These are phyloP conservation scores for Microctonus brassicae DNA, from an alignment of 2,888 invertebrate genomes.

Conservation along the genomic window DNA sequence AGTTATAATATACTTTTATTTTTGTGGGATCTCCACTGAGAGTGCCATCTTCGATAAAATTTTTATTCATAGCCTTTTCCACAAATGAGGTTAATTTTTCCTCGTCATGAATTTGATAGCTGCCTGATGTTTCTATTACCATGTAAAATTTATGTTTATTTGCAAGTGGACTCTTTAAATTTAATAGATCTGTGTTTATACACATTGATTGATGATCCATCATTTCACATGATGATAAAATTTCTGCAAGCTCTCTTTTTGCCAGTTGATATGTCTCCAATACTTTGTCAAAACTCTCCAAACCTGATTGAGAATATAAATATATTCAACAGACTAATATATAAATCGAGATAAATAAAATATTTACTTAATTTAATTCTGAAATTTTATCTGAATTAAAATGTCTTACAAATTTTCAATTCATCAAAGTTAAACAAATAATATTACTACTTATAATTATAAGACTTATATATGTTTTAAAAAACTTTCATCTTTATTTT, in stretches of 20 bases:
- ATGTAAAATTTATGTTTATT: constrained; percentile 82
- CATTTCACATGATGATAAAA: constrained; percentile 96
- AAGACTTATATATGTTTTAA: too few species aligned
- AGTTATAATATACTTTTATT: constrained; percentile 79
- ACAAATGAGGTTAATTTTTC: constrained; percentile 88
- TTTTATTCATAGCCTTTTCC: constrained; percentile 78
- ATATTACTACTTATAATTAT: too few species aligned
- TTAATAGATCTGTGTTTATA: constrained; percentile 76
- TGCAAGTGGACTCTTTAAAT: constrained; percentile 71
- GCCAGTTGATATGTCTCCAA: constrained; percentile 82
- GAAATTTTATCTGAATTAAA: too few species aligned
- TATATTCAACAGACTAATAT: background rate
- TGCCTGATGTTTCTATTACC: constrained; percentile 90
- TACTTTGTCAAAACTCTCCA: constrained; percentile 83
- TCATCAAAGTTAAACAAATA: too few species aligned
- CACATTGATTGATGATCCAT: constrained; percentile 84
- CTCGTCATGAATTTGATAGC: constrained; percentile 85
- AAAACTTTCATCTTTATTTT: too few species aligned
- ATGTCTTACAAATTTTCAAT: too few species aligned
- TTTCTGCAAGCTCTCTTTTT: constrained; percentile 85
- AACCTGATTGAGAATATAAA: constrained; percentile 71
- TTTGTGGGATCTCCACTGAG: constrained; percentile 86
- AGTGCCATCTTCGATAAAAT: constrained; percentile 85
- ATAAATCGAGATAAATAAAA: too few species aligned
- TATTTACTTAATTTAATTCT: too few species aligned